A percentile compares a stretch with the other conserved stretches of the same genome.
Conservation (phyloP, 2,888 invertebrate species). For the Sphaerophoria taeniata region DNA sequence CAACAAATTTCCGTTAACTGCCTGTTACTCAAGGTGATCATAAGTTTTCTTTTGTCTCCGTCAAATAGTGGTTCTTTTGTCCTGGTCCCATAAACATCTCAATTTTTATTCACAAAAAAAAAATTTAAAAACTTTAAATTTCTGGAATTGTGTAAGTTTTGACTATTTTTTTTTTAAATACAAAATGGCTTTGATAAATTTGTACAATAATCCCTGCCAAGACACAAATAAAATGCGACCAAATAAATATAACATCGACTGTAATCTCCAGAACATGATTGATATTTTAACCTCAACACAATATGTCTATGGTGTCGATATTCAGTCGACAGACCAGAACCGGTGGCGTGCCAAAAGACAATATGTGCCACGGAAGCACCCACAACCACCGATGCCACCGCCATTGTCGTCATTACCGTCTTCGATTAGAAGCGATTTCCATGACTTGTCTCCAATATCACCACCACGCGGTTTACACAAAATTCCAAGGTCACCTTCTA, state of each 20-base stretch:
- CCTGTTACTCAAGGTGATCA: constrained; percentile 44
- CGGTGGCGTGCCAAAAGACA: too few relatives aligned
- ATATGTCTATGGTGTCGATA: constrained; percentile 2
- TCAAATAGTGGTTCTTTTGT: constrained; percentile 52
- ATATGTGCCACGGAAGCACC: too few relatives aligned
- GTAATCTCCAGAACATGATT: constrained; percentile 67
- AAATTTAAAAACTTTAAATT: constrained; percentile 17
- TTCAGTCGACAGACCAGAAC: too few relatives aligned
- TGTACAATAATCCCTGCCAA: constrained; percentile 59
- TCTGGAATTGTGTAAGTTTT: constrained; percentile 59
- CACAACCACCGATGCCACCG: too few relatives aligned
- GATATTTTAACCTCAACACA: constrained; percentile 69
- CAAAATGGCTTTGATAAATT: constrained; percentile 65
- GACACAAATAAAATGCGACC: constrained; percentile 58
- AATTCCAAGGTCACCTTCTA: constrained; percentile 39
- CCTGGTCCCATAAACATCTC: constrained; percentile 46
- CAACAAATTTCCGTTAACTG: constrained; percentile 57
- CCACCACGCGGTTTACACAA: constrained; percentile 64
- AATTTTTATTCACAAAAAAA: constrained; percentile 33
- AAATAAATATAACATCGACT: constrained; percentile 65
- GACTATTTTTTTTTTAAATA: constrained; percentile 38
- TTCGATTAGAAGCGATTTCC: too few relatives aligned
- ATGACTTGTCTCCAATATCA: not conserved
- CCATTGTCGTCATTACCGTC: too few relatives aligned
- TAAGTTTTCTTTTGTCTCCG: constrained; percentile 64